Evolutionary conservation across 2,113 vertebrate species (phyloP).

Genomic region (Poecilia latipinna): DNA sequence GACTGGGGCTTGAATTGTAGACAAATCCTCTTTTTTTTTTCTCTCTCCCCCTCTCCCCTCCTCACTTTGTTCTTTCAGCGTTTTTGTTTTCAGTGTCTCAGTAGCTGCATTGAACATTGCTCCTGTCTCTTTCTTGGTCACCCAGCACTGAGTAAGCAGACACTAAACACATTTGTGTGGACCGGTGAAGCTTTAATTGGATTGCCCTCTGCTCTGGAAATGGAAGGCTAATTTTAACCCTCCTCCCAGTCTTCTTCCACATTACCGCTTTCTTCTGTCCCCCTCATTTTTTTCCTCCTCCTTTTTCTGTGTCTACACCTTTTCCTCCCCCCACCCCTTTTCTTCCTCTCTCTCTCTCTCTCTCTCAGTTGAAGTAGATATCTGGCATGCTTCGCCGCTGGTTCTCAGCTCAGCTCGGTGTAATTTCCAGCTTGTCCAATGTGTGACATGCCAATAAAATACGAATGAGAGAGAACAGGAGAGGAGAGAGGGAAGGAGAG

Average conservation of each 20-base stretch:
- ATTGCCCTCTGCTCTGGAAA: conserved; percentile 73
- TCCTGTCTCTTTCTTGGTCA: conserved; percentile 31
- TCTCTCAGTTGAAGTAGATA: conserved; percentile 62
- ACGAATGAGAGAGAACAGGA: conserved; percentile 54
- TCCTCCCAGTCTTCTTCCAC: conserved; percentile 38
- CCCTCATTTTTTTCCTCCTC: conserved; percentile 5
- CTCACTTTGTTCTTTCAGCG: not conserved
- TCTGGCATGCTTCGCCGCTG: conserved; percentile 64
- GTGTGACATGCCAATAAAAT: conserved; percentile 81
- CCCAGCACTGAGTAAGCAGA: conserved; percentile 53
- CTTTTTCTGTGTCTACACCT: not conserved
- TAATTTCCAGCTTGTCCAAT: conserved; percentile 83
- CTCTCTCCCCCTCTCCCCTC: too few relatives aligned
- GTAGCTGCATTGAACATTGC: not conserved
- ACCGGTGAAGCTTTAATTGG: conserved; percentile 77
- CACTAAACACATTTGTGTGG: conserved; percentile 71
- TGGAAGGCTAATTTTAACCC: conserved; percentile 66
- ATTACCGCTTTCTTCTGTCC: conserved; percentile 37
- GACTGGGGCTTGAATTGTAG: not conserved
- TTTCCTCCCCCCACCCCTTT: not conserved
- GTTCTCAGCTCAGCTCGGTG: conserved; percentile 69
- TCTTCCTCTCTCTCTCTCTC: not conserved
- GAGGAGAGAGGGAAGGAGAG: conserved; percentile 31
- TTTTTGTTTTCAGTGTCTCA: conserved; percentile 8
- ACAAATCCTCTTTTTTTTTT: not conserved